phyloP scores from a whole-genome alignment of 2,888 invertebrate genomes.

The Psococerastis gibbosa region DNA sequence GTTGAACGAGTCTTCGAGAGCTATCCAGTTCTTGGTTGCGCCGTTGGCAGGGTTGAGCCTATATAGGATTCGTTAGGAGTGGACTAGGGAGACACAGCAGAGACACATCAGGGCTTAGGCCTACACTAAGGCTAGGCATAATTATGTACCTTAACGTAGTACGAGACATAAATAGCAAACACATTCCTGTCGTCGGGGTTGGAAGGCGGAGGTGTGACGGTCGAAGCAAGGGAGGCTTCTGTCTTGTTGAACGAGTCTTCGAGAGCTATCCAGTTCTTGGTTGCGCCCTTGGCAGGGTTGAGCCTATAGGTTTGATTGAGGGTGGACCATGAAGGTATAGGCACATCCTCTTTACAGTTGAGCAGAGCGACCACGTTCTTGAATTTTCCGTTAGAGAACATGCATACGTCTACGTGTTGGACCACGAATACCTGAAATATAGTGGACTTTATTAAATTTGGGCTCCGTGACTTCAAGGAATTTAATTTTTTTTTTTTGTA shows the following conservation, averaged over 20 bases:
- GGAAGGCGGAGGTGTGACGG: constrained; percentile 29
- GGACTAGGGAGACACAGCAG: too few relatives aligned
- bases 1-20: constrained; percentile 67
- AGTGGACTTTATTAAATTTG: too few relatives aligned
- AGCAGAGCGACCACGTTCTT: constrained; percentile 69
- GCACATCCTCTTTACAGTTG: constrained; percentile 40
- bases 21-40: constrained; percentile 78
- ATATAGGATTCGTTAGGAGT: too few relatives aligned
- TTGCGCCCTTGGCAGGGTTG: constrained; percentile 54
- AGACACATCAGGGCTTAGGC: too few relatives aligned
- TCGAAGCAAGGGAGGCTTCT: constrained; percentile 34
- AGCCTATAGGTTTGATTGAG: constrained; percentile 44
- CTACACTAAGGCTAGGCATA: too few relatives aligned
- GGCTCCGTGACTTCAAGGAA: too few relatives aligned
- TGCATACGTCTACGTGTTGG: constrained; percentile 83
- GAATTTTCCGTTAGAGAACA: constrained; percentile 89
- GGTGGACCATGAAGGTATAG: constrained; percentile 40
- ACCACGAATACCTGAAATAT: constrained; percentile 52
- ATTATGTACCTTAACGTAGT: constrained; percentile 79
- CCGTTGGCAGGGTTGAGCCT: constrained; percentile 52
- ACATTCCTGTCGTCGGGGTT: constrained; percentile 61
- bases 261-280: constrained; percentile 82
- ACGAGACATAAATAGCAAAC: constrained; percentile 79
- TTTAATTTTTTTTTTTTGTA: too few relatives aligned
- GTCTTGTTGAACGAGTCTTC: constrained; percentile 61